These are phyloP conservation scores for Volucella inanis DNA, from an alignment of 2,888 invertebrate genomes.

Conservation along the genomic window DNA sequence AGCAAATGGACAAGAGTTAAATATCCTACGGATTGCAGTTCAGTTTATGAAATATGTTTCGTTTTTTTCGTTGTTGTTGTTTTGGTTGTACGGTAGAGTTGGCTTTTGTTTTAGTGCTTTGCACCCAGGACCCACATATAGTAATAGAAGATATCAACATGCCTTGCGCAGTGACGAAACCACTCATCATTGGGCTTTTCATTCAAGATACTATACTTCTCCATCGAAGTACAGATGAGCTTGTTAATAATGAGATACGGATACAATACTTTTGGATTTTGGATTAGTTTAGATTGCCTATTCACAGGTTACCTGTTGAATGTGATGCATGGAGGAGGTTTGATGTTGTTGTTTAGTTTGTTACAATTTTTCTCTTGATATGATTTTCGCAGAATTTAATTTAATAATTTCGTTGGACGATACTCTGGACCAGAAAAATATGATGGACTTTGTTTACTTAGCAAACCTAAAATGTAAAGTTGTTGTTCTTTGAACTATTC, in stretches of 20 bases:
- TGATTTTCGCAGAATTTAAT: too few relatives aligned
- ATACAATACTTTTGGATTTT: background rate
- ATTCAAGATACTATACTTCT: constrained; percentile 35
- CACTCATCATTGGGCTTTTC: constrained; percentile 51
- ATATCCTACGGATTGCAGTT: constrained; percentile 61
- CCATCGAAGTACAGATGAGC: background rate
- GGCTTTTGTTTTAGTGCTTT: constrained; percentile 54
- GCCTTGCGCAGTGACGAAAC: constrained; percentile 59
- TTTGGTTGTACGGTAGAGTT: background rate
- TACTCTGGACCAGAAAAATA: too few relatives aligned
- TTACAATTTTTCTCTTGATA: too few relatives aligned
- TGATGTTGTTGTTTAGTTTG: background rate
- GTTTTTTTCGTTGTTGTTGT: constrained; percentile 5
- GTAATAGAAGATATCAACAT: constrained; percentile 59
- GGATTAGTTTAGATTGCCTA: constrained; percentile 5
- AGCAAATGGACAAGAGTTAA: constrained; percentile 52
- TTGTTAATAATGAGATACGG: constrained; percentile 27
- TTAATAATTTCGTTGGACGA: too few relatives aligned
- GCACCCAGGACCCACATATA: constrained; percentile 29
- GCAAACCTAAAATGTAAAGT: too few relatives aligned
- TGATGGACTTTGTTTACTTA: too few relatives aligned
- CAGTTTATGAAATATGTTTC: constrained; percentile 20
- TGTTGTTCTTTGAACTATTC: too few relatives aligned
- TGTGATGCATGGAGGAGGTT: background rate
- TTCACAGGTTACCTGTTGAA: constrained; percentile 49